A percentile compares a stretch with the other conserved stretches of the same genome.
Evolutionary conservation across 2,113 vertebrate genomes (phyloP).

Genomic region (Lophotis ruficrista): DNA sequence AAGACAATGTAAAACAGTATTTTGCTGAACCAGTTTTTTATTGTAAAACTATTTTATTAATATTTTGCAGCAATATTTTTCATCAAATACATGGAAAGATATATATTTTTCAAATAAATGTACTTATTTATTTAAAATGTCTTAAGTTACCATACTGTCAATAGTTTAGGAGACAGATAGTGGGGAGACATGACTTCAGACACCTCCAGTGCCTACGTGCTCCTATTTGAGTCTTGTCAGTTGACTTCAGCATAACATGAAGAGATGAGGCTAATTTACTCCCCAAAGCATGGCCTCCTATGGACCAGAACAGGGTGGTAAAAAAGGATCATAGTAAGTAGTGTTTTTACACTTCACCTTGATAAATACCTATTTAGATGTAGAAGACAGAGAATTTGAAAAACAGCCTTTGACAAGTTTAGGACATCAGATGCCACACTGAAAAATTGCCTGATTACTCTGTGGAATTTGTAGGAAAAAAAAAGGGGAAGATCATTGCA

Average conservation of each 20-base stretch:
- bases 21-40: not conserved
- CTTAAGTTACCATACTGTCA: not conserved
- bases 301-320: not conserved
- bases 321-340: not conserved
- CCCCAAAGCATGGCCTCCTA: not conserved
- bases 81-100: not conserved
- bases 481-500: not conserved
- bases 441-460: not conserved
- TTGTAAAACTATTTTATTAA: not conserved
- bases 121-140: not conserved
- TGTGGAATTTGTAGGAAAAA: not conserved
- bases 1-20: not conserved
- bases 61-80: not conserved
- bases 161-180: not conserved
- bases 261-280: not conserved
- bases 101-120: not conserved
- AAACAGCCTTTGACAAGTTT: not conserved
- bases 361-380: not conserved
- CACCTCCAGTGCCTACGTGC: not conserved
- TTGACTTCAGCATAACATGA: not conserved
- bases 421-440: not conserved
- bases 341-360: not conserved
- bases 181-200: not conserved
- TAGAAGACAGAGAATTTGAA: not conserved
- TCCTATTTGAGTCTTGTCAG: not conserved